Percentiles rank a stretch among this genome's conserved stretches.
These are phyloP conservation scores for Drosophila mayri DNA, from an alignment of 1,140 invertebrate species.

Conservation along the genomic window DNA sequence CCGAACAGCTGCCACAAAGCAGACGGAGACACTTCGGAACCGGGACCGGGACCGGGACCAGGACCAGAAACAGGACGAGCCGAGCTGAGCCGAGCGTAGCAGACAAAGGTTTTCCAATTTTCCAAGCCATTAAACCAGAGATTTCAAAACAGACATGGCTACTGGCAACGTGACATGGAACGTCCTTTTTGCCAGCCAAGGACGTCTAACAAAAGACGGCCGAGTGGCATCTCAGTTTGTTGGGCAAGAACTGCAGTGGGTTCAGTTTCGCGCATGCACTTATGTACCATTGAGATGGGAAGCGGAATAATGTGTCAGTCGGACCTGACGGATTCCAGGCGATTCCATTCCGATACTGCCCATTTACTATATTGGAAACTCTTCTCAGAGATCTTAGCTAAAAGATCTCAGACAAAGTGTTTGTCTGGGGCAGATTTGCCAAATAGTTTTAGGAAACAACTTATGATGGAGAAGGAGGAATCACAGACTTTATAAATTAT, in stretches of 20 bases:
- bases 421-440: neutral
- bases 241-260: neutral
- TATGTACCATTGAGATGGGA: neutral
- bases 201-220: slow-evolving; percentile 1
- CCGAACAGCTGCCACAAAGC: slow-evolving; percentile 55
- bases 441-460: neutral
- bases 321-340: neutral
- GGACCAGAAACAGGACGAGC: slow-evolving; percentile 9
- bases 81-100: slow-evolving; percentile 7
- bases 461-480: no score
- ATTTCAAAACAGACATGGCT: slow-evolving; percentile 66
- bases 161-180: slow-evolving; percentile 41
- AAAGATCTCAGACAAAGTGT: neutral
- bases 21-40: slow-evolving; percentile 14
- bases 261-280: neutral
- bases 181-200: slow-evolving; percentile 12
- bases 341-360: neutral
- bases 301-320: neutral
- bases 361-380: neutral
- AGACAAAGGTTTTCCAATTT: slow-evolving; percentile 75
- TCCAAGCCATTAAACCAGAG: slow-evolving; percentile 73
- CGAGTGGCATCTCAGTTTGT: slow-evolving; percentile 7
- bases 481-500: no score
- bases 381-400: neutral
- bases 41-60: neutral